phyloP scores from a whole-genome alignment of 2,113 vertebrate species.

The Plectropomus leopardus region DNA sequence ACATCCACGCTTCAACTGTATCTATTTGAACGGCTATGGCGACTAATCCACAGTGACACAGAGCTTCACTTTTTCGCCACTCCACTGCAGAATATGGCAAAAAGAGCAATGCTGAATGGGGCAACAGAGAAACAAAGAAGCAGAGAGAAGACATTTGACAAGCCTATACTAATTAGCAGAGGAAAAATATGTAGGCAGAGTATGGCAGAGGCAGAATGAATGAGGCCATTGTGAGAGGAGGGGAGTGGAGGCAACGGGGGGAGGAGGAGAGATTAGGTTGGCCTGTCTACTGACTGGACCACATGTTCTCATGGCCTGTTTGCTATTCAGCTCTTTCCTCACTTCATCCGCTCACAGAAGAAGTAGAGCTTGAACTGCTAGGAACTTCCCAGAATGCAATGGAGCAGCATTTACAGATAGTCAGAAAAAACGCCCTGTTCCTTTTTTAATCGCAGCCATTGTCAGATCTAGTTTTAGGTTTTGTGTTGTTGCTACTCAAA shows the following conservation, averaged over 20 bases:
- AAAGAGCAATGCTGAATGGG: constrained; percentile 56
- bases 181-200: constrained; percentile 85
- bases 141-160: constrained; percentile 78
- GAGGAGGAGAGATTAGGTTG: constrained; percentile 74
- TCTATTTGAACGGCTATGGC: constrained; percentile 1
- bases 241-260: constrained; percentile 63
- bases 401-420: neutral
- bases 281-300: constrained; percentile 81
- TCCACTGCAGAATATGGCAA: constrained; percentile 20
- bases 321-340: constrained; percentile 74
- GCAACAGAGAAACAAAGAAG: constrained; percentile 59
- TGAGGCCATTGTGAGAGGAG: constrained; percentile 83
- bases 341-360: constrained; percentile 46
- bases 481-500: neutral
- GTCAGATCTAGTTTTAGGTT: neutral
- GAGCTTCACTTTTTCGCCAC: constrained; percentile 25
- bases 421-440: neutral
- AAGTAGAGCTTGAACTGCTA: constrained; percentile 41
- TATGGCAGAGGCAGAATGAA: constrained; percentile 83
- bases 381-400: constrained; percentile 31
- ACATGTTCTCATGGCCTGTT: constrained; percentile 83
- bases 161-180: constrained; percentile 85
- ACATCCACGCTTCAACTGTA: constrained; percentile 10
- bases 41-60: constrained; percentile 27
- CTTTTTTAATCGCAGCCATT: neutral